These are phyloP conservation scores for Gopherus evgoodei DNA, from an alignment of 2,113 vertebrate species.

Conservation along the genomic window DNA sequence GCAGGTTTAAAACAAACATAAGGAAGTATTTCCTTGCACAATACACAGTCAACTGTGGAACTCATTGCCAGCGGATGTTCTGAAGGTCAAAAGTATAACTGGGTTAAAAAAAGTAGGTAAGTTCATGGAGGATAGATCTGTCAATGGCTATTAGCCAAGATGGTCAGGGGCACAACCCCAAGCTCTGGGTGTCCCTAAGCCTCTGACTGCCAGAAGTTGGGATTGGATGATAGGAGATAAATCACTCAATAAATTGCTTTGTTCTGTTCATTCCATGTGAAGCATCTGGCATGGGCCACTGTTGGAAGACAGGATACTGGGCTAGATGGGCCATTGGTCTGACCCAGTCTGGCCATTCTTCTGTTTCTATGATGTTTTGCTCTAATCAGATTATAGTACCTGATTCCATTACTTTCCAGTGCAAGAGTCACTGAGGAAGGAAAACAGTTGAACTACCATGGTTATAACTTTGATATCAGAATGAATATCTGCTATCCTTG, in stretches of 20 bases:
- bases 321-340: background rate
- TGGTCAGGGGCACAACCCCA: background rate
- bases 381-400: background rate
- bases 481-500: conserved; percentile 68
- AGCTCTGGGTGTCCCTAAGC: background rate
- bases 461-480: conserved; percentile 61
- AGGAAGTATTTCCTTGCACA: background rate
- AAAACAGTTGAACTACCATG: background rate
- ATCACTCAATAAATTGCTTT: background rate
- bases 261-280: background rate
- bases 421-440: conserved; percentile 44
- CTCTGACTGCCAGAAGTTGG: background rate
- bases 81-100: background rate
- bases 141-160: background rate
- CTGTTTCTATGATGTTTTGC: background rate
- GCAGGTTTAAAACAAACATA: background rate
- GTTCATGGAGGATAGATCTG: background rate
- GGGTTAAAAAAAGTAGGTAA: background rate
- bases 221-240: background rate
- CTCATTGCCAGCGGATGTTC: background rate
- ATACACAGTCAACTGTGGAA: too few relatives aligned
- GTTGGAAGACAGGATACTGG: background rate
- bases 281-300: background rate
- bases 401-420: background rate
- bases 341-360: background rate